phyloP scores from a whole-genome alignment of 2,113 vertebrate genomes.

The Spizaetus ornatus region DNA sequence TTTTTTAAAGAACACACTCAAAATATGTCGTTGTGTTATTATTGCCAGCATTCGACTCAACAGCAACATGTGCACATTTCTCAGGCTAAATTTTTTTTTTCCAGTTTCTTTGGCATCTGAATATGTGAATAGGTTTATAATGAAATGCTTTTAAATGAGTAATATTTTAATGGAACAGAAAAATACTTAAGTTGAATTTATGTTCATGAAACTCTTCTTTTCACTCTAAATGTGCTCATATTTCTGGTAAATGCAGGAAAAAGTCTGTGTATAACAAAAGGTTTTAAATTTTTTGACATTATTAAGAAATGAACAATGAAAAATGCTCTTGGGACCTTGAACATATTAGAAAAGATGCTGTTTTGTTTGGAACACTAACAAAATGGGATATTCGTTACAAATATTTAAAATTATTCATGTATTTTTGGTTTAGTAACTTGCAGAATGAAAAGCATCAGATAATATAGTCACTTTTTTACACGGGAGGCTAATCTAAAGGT shows the following conservation, averaged over 20 bases:
- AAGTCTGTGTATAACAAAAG: neutral
- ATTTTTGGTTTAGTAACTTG: neutral
- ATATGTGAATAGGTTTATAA: neutral
- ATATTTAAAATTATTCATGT: neutral
- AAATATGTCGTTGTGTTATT: neutral
- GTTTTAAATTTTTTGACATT: neutral
- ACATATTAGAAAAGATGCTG: neutral
- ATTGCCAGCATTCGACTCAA: neutral
- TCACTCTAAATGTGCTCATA: neutral
- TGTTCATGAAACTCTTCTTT: neutral
- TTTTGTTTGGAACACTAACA: neutral
- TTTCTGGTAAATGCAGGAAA: neutral
- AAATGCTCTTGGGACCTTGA: neutral
- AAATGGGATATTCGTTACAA: neutral
- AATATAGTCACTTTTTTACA: neutral
- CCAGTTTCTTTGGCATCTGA: neutral
- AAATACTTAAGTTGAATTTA: neutral
- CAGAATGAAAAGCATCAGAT: neutral
- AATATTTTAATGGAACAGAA: neutral
- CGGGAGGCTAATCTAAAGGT: constrained; percentile 24
- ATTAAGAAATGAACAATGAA: neutral
- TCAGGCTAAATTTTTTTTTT: neutral
- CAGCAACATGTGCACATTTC: neutral
- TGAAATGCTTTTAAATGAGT: neutral
- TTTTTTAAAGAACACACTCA: neutral